A percentile compares a stretch with the other conserved stretches of the same genome.
These are phyloP conservation scores for Cassiopea andromeda DNA, from an alignment of 30 jellyfish, hydroid and myxozoan genomes.

Conservation along the genomic window DNA sequence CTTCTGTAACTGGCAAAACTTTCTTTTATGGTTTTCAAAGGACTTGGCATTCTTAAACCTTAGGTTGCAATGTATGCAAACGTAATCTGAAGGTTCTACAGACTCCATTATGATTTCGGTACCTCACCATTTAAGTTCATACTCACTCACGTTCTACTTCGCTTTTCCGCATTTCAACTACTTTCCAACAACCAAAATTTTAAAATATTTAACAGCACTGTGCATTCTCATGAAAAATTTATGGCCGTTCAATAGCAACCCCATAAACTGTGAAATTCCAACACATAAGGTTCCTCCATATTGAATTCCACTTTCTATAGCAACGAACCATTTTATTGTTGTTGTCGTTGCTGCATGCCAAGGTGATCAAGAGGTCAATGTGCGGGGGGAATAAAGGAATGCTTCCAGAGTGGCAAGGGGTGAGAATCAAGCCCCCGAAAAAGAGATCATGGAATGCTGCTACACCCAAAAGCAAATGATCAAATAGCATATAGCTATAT, in stretches of 20 bases:
- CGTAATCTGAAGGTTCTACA: constrained; percentile 64
- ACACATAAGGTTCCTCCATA: not conserved
- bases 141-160: not conserved
- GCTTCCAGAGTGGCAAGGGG: too few relatives aligned
- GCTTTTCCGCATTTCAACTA: too few relatives aligned
- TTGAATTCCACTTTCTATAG: not conserved
- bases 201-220: too few relatives aligned
- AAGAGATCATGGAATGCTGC: too few relatives aligned
- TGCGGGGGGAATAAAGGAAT: too few relatives aligned
- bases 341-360: not conserved
- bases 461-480: too few relatives aligned
- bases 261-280: too few relatives aligned
- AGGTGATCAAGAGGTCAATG: not conserved
- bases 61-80: constrained; percentile 66
- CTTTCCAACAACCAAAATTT: too few relatives aligned
- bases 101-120: constrained; percentile 15
- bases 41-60: constrained; percentile 64
- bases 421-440: too few relatives aligned
- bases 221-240: too few relatives aligned
- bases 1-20: constrained; percentile 61
- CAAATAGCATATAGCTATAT: too few relatives aligned
- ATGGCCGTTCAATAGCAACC: too few relatives aligned
- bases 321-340: not conserved
- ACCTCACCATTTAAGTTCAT: not conserved
- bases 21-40: constrained; percentile 67